phyloP scores from a whole-genome alignment of 2,797 vertebrate genomes.

The Malacoctenus gilli region DNA sequence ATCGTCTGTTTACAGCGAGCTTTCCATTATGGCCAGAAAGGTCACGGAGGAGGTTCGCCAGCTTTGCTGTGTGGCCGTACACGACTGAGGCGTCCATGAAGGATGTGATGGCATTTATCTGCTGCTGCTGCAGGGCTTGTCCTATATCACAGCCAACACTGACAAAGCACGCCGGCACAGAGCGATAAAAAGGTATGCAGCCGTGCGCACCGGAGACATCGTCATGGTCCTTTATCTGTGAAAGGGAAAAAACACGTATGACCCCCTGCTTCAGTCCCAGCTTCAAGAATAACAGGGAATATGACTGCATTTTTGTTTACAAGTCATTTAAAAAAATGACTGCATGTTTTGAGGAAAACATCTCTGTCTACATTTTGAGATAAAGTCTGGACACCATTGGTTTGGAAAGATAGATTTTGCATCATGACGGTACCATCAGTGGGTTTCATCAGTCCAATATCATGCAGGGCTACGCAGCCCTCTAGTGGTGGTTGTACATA shows the following conservation, averaged over 20 bases:
- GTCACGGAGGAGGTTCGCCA: slow-evolving; percentile 82
- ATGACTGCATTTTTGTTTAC: background rate
- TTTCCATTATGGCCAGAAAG: slow-evolving; percentile 82
- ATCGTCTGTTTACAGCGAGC: slow-evolving; percentile 80
- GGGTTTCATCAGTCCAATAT: too few species aligned
- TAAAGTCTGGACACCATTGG: too few species aligned
- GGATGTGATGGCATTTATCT: slow-evolving; percentile 89
- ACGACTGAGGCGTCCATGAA: slow-evolving; percentile 93
- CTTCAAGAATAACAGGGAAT: too few species aligned
- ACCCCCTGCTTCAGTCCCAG: background rate
- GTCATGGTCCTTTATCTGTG: slow-evolving; percentile 71
- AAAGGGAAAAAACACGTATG: slow-evolving; percentile 4
- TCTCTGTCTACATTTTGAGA: too few species aligned
- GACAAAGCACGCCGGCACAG: slow-evolving; percentile 80
- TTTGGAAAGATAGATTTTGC: too few species aligned
- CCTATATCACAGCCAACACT: slow-evolving; percentile 35
- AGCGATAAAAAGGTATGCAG: slow-evolving; percentile 92
- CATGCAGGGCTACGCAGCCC: too few species aligned
- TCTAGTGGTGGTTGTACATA: too few species aligned
- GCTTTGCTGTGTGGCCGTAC: slow-evolving; percentile 82
- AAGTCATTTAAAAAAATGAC: too few species aligned
- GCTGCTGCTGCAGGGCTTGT: slow-evolving; percentile 80
- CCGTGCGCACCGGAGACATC: slow-evolving; percentile 41
- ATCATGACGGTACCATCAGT: too few species aligned
- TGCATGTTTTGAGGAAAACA: too few species aligned